phyloP scores from a whole-genome alignment of 2,888 invertebrate species.

The Caenorhabditis sp. region DNA sequence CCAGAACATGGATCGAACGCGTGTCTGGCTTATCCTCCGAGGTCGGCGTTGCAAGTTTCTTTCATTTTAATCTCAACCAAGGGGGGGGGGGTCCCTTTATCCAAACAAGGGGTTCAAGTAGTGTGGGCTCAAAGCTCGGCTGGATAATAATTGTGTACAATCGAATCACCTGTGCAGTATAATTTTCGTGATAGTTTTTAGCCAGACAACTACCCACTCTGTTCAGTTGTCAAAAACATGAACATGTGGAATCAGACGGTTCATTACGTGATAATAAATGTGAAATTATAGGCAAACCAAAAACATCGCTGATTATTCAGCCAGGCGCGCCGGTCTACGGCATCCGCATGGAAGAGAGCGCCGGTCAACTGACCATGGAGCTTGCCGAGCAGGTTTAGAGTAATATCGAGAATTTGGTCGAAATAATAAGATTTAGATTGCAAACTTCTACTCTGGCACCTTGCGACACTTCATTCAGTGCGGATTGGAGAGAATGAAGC shows the following conservation, averaged over 20 bases:
- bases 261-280: not conserved
- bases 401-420: not conserved
- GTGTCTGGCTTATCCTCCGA: slow-evolving; percentile 84
- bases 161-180: too few species aligned
- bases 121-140: slow-evolving; percentile 2
- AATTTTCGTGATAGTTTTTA: too few species aligned
- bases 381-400: slow-evolving; percentile 56
- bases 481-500: slow-evolving; percentile 80
- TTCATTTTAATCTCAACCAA: not conserved
- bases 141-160: too few species aligned
- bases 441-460: slow-evolving; percentile 47
- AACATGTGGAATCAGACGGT: not conserved
- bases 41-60: slow-evolving; percentile 75
- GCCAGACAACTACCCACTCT: too few species aligned
- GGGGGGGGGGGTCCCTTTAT: slow-evolving; percentile 1
- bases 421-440: slow-evolving; percentile 49
- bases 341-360: slow-evolving; percentile 84
- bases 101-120: too few species aligned
- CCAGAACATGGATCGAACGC: slow-evolving; percentile 83
- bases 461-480: slow-evolving; percentile 54
- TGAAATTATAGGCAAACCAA: slow-evolving; percentile 53
- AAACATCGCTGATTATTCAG: slow-evolving; percentile 83
- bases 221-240: not conserved
- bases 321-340: slow-evolving; percentile 85
- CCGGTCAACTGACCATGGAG: slow-evolving; percentile 58